Conservation (phyloP, 2,113 vertebrate genomes). For the Carollia perspicillata region DNA sequence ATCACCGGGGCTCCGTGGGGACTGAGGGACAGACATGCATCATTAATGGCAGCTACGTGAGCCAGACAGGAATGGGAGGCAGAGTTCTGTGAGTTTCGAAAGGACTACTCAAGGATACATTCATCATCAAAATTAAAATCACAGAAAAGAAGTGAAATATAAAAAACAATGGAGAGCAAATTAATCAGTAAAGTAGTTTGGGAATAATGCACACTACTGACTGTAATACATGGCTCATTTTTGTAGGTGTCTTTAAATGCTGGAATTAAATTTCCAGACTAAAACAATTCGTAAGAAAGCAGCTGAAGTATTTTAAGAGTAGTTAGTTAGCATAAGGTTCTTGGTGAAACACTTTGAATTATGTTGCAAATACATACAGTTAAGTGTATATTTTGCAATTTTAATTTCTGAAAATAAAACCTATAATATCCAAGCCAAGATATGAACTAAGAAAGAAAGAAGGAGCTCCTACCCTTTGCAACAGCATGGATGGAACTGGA, state of each 20-base stretch:
- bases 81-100: neutral
- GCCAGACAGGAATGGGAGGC: neutral
- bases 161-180: neutral
- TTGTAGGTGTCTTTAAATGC: neutral
- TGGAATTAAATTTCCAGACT: neutral
- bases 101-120: neutral
- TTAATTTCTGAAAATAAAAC: conserved; percentile 46
- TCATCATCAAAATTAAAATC: neutral
- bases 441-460: neutral
- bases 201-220: neutral
- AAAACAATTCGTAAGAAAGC: neutral
- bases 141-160: neutral
- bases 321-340: neutral
- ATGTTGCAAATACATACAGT: neutral
- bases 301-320: neutral
- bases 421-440: neutral
- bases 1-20: neutral
- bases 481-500: too few species aligned
- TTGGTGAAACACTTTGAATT: neutral
- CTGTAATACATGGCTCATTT: neutral
- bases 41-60: neutral
- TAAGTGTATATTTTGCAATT: neutral
- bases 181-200: neutral
- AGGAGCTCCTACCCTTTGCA: too few species aligned
- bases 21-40: neutral